Base-by-base conservation (phyloP, 2,797 vertebrate species). In the Buphagus erythrorhynchus region DNA sequence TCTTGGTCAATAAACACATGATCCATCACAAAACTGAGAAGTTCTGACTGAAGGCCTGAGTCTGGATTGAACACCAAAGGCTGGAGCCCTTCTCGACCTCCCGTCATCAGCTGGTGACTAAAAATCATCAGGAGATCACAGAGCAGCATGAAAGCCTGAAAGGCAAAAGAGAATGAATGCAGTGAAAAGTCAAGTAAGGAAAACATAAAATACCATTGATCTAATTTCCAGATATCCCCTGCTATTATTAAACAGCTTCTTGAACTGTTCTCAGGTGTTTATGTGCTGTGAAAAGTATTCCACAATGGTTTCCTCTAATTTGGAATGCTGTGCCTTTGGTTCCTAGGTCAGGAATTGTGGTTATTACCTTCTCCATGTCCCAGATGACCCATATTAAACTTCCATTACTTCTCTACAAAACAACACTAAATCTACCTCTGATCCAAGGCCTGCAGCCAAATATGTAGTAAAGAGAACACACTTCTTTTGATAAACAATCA, bases 61-160 rank as follows among this genome's bases (percentile, higher is more conserved):
- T 99, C 99, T 18, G 99, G 99, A 97, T 99, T 99, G 85, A 99
- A 99, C 75, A 99, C 99, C 96, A 99, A 98, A 49, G 99, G 99
- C 93, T 99, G 98, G 92, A 99, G 99, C 58, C 98, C 99, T 79
- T 99, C 99, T 83, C 99, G 98, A 78, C 99, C 98, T 58, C 99
- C 99, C 0, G 99, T 98, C 93, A 98, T 98, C 97, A 99, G 97
- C 95, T 99, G 99, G 97, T 99, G 99, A 95, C 99, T 99, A 97
- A 99, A 99, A 98, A 99, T 99, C 99, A 99, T 99, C 97, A 99
- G 98, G 95, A 99, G 98, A 98, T 99, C 99, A 97, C 99, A 99
- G 88, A 99, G 99, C 92, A 99, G 98, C 99, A 99, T 99, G 98
- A 99, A 99, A 16, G 99, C 99, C 99, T 99, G 95, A 40, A 97